These are phyloP conservation scores for Elmis aenea DNA, from an alignment of 2,888 invertebrate genomes.

Conservation along the genomic window DNA sequence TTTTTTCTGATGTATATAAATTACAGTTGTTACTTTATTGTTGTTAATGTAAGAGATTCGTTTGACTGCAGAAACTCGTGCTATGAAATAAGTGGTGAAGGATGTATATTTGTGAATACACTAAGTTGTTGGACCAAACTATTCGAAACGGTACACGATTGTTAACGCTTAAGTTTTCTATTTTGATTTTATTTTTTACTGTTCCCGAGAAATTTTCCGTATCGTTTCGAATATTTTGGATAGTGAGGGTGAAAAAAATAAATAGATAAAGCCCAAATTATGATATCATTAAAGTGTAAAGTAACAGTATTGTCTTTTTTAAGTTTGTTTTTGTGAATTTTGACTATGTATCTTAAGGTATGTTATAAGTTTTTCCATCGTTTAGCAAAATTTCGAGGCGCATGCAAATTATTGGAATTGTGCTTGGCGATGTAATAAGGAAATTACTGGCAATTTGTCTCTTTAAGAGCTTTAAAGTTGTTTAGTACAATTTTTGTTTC, in stretches of 20 bases:
- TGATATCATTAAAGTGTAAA: not conserved
- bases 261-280: conserved; percentile 7
- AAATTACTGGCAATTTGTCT: not conserved
- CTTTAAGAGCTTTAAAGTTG: conserved; percentile 41
- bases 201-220: conserved; percentile 10
- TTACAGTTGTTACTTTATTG: conserved; percentile 47
- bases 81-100: conserved; percentile 44
- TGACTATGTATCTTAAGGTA: no score
- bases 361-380: not conserved
- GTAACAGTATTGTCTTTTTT: not conserved
- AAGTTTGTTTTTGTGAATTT: no score
- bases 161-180: no score
- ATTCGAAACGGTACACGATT: conserved; percentile 32
- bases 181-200: conserved; percentile 19
- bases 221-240: conserved; percentile 41
- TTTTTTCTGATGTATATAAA: conserved; percentile 49
- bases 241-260: conserved; percentile 15
- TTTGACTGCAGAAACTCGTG: conserved; percentile 37
- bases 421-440: not conserved
- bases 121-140: conserved; percentile 37
- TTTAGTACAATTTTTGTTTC: conserved; percentile 45
- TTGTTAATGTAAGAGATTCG: conserved; percentile 39
- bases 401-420: not conserved
- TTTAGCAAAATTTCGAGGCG: not conserved
- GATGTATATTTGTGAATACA: conserved; percentile 48